Percentiles rank a stretch among this genome's conserved stretches.
phyloP scores from a whole-genome alignment of 2,113 vertebrate genomes.

The Mormyrus iriodes region DNA sequence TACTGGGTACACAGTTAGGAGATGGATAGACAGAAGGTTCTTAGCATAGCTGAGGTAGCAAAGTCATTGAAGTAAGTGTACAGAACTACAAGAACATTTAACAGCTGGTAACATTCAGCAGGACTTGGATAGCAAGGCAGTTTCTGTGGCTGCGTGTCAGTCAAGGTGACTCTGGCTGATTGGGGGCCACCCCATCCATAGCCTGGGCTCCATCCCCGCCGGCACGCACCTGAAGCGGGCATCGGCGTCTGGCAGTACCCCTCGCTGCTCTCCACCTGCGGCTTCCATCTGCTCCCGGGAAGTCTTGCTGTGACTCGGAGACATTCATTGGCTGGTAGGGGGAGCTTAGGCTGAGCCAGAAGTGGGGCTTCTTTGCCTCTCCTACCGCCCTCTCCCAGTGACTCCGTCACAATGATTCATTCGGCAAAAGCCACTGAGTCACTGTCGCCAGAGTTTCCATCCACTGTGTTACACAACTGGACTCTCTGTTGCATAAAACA shows the following conservation, averaged over 20 bases:
- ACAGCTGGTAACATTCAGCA: not conserved
- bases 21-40: not conserved
- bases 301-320: slow-evolving; percentile 4
- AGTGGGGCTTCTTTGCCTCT: not conserved
- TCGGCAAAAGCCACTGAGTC: slow-evolving; percentile 7
- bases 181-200: not conserved
- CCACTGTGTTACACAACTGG: not conserved
- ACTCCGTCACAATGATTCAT: slow-evolving; percentile 13
- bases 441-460: not conserved
- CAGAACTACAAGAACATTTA: not conserved
- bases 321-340: not conserved
- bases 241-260: slow-evolving; percentile 1
- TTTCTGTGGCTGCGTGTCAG: not conserved
- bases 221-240: slow-evolving; percentile 5
- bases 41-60: not conserved
- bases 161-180: not conserved
- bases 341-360: not conserved
- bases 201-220: not conserved
- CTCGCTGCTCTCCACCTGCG: slow-evolving; percentile 4
- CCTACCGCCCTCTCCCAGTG: not conserved
- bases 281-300: slow-evolving; percentile 23
- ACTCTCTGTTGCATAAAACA: not conserved
- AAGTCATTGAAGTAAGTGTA: not conserved
- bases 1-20: not conserved
- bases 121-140: not conserved